A percentile compares a stretch with the other conserved stretches of the same genome.
These are phyloP conservation scores for Junonia oenone DNA, from an alignment of 2,888 invertebrate species.

Conservation along the genomic window DNA sequence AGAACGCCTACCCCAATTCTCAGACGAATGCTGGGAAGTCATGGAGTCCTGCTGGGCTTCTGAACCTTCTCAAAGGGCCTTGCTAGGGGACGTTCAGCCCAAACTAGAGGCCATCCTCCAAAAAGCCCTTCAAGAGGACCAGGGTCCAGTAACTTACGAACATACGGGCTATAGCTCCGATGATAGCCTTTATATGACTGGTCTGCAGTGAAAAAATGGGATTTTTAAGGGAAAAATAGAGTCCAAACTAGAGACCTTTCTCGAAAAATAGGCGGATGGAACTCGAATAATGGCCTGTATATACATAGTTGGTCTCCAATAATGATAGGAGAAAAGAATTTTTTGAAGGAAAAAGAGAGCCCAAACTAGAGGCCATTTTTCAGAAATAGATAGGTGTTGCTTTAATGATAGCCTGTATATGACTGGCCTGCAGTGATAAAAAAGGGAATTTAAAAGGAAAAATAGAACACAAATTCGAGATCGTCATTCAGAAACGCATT, in stretches of 20 bases:
- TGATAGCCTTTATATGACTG: conserved; percentile 49
- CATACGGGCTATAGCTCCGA: conserved; percentile 25
- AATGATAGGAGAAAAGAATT: too few relatives aligned
- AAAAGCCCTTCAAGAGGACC: conserved; percentile 31
- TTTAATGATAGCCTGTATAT: too few relatives aligned
- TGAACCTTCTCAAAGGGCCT: conserved; percentile 85
- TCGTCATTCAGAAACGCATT: too few relatives aligned
- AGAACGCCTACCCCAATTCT: conserved; percentile 86
- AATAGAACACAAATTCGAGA: too few relatives aligned
- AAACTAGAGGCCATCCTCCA: conserved; percentile 79
- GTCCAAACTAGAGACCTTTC: too few relatives aligned
- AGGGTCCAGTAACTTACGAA: conserved; percentile 12
- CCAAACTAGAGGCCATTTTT: conserved; percentile 80
- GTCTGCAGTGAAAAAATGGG: conserved; percentile 27
- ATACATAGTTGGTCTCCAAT: too few relatives aligned
- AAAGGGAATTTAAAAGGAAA: too few relatives aligned
- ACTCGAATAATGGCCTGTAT: too few relatives aligned
- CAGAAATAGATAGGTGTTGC: conserved; percentile 14
- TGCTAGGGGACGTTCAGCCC: conserved; percentile 88
- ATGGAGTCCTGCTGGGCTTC: conserved; percentile 92
- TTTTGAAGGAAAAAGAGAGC: too few relatives aligned
- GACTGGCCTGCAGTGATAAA: too few relatives aligned
- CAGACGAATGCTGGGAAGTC: conserved; percentile 88
- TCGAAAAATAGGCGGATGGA: conserved; percentile 15
- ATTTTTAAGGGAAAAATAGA: too few relatives aligned